Percentiles rank a stretch among this genome's conserved stretches.
These are phyloP conservation scores for Apantesis nais DNA, from an alignment of 2,888 invertebrate genomes.

Conservation along the genomic window DNA sequence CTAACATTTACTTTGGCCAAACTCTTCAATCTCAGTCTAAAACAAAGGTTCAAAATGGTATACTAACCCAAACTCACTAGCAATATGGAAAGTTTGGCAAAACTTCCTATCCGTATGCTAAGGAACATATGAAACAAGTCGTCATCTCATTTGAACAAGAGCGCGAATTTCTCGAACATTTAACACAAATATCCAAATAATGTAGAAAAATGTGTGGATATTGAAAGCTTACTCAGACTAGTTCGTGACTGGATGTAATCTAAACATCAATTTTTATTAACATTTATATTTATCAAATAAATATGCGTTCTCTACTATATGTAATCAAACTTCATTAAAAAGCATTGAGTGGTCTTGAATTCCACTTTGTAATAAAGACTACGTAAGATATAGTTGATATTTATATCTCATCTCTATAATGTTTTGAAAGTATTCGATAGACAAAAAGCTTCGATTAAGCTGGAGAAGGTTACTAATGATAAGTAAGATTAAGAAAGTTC, in stretches of 20 bases:
- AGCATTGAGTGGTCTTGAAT: background rate
- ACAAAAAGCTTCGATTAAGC: no score
- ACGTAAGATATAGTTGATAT: background rate
- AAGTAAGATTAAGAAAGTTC: no score
- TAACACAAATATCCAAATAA: no score
- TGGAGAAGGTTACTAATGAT: no score
- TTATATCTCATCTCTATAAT: background rate
- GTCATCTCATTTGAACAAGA: conserved; percentile 47
- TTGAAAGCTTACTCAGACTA: no score
- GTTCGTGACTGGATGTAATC: no score
- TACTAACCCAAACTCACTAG: background rate
- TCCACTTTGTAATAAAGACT: background rate
- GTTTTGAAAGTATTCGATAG: background rate
- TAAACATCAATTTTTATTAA: no score
- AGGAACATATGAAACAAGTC: background rate
- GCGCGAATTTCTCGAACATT: conserved; percentile 47
- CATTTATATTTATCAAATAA: no score
- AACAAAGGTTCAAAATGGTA: background rate
- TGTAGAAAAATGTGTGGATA: no score
- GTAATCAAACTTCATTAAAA: background rate
- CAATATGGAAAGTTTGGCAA: background rate
- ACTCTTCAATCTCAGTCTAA: background rate
- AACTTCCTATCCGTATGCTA: background rate
- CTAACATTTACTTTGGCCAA: background rate
- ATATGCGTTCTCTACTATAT: background rate